Base-by-base conservation (phyloP, 2,888 invertebrate species). In the Epistrophe eligans region DNA sequence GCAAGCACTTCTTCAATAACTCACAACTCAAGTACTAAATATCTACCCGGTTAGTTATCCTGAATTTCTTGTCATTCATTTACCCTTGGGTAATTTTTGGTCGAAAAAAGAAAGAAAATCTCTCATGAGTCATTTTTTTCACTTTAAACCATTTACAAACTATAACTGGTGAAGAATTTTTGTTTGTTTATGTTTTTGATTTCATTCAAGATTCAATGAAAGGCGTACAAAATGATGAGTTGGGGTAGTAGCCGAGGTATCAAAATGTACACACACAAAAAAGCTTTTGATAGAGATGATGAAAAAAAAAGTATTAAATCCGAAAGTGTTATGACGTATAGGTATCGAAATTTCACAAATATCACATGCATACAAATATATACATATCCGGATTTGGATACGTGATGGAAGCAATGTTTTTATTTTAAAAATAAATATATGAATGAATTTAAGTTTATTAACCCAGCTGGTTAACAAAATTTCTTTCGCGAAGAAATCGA, bases 101-200 rank as follows among this genome's bases (percentile, higher is more conserved):
- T 4, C 2, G 2, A n/a, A 1, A 8, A 11, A 24, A n/a, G n/a
- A 52, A 13, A 13, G 52, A 24, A 24, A 52, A 52, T 52, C 17
- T 2, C 52, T 1, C 19, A 38, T 58, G 58, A 58, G 17, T 38
- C 58, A 58, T 11, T 11, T 6, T 58, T 58, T 35, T n/a, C n/a
- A 35, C 55, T 15, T 13, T 8, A 15, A 55, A 15, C 15, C 7
- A n/a, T 2, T 48, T 17, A 48, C 10, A 48, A 8, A 17, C n/a
- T n/a, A n/a, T 17, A 17, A 4, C 2, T 48, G 4, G 9, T 48
- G 17, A 9, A 1, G 48, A 3, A 48, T 15, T 45, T 17, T 1
- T 58, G 8, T 38, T 58, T 58, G 58, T 58, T 58, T 35, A 58
- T 35, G 11, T 58, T 58, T n/a, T 58, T 58, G 17, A 38, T 58